These are phyloP conservation scores for Fissipunctia ypsillon DNA, from an alignment of 2,888 invertebrate genomes.

Conservation along the genomic window DNA sequence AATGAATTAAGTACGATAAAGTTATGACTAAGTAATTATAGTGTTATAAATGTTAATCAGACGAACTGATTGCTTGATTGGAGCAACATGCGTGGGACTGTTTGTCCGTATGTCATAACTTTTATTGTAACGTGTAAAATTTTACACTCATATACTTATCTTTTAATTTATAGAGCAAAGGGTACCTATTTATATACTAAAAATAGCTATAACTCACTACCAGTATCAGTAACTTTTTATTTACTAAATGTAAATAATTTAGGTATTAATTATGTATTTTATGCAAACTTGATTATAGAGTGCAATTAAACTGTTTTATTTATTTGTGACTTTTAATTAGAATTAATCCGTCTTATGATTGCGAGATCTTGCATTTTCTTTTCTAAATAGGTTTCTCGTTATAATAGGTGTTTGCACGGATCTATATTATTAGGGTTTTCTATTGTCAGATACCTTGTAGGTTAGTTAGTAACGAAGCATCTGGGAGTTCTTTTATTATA, in stretches of 20 bases:
- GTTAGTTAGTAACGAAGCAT: too few species aligned
- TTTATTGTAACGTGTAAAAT: constrained; percentile 50
- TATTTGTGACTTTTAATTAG: constrained; percentile 4
- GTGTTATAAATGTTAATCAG: constrained; percentile 38
- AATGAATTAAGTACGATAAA: constrained; percentile 42
- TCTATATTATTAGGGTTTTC: too few species aligned
- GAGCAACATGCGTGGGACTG: constrained; percentile 37
- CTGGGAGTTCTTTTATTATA: too few species aligned
- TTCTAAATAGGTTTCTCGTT: too few species aligned
- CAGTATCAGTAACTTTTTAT: constrained; percentile 15
- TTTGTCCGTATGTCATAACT: constrained; percentile 40
- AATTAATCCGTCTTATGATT: constrained; percentile 3
- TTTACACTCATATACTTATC: constrained; percentile 33
- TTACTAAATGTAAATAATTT: constrained; percentile 19
- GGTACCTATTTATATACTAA: neutral
- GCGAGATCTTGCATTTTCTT: too few species aligned
- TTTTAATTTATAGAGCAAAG: constrained; percentile 21
- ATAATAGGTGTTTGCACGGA: too few species aligned
- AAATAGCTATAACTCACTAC: constrained; percentile 4
- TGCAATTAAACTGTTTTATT: constrained; percentile 24
- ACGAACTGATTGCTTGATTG: constrained; percentile 39
- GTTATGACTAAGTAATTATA: constrained; percentile 38
- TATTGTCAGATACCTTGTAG: too few species aligned
- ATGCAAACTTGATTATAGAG: constrained; percentile 40
- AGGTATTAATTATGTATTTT: constrained; percentile 32